Base-by-base conservation (phyloP, 1,140 invertebrate species). In the Drosophila oshimai region DNA sequence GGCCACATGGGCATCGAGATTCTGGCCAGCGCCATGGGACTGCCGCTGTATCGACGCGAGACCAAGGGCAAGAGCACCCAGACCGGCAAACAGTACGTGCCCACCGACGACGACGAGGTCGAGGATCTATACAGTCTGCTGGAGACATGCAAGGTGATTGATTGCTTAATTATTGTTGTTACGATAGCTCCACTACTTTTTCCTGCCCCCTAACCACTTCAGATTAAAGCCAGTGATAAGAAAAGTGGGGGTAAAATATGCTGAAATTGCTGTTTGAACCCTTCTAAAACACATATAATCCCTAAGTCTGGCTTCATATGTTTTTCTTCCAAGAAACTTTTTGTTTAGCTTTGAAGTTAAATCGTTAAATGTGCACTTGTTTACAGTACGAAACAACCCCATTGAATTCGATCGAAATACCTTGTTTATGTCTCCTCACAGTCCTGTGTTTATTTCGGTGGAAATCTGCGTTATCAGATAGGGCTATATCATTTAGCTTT, bases 41-140 rank as follows among this genome's bases (percentile, higher is more conserved):
- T 99, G 58, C 98, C 98, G 9, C 91, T 99, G 4, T 99, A 96
- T 91, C 93, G 97, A 74, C 94, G 96, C 77, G 92, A 93, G 39
- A 99, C 99, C 34, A 93, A 94, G 87, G 98, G 98, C 22, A 93
- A 93, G 71, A 95, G 97, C 22, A 91, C 94, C 91, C 92, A 95
- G 92, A 93, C 95, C 92, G 95, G 95, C 12, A 95, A 95, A 92
- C 94, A 96, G 75, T 99, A 99, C 92, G 92, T 94, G 39, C 95
- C 95, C 58, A 96, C 95, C 28, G 94, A 95, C 41, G 94, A 96
- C 89, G 99, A 99, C 94, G 99, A 99, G 94, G 99, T 99, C n/a
- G 99, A 99, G 92, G 99, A 99, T 93, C 93, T 99, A 15, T 99
- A 95, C 91, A 92, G 94, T 61, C 93, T 99, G 20, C 92, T 99